These are phyloP conservation scores for Himalopsyche kuldschensis DNA, from an alignment of 2,888 invertebrate genomes.

Conservation along the genomic window DNA sequence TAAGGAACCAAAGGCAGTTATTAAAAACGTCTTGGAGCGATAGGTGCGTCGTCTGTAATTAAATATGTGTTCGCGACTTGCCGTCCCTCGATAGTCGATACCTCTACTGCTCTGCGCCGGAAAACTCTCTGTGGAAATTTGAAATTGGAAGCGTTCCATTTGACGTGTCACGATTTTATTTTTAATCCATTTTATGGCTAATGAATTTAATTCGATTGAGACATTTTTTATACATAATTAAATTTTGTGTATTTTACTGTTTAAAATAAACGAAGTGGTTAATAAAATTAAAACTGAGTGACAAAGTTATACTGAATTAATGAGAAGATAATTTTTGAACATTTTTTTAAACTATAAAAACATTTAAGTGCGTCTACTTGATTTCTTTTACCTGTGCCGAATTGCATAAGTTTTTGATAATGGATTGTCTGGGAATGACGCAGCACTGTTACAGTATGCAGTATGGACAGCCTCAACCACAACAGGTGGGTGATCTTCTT, in stretches of 20 bases:
- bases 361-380: neutral
- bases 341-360: neutral
- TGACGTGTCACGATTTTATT: neutral
- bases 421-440: slow-evolving; percentile 35
- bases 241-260: neutral
- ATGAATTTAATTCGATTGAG: neutral
- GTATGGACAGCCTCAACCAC: slow-evolving; percentile 32
- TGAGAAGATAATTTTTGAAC: neutral
- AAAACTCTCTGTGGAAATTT: slow-evolving; percentile 49
- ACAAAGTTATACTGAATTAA: neutral
- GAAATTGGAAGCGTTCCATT: slow-evolving; percentile 1
- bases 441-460: slow-evolving; percentile 35
- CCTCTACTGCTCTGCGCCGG: slow-evolving; percentile 46
- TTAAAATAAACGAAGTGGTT: neutral
- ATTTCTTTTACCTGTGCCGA: neutral
- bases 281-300: neutral
- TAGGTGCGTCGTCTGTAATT: slow-evolving; percentile 47
- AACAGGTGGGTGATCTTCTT: slow-evolving; percentile 29
- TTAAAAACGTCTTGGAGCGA: slow-evolving; percentile 64
- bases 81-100: slow-evolving; percentile 61
- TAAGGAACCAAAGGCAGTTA: slow-evolving; percentile 60
- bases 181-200: neutral
- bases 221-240: neutral
- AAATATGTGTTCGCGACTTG: slow-evolving; percentile 41
- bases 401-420: slow-evolving; percentile 3